phyloP scores from a whole-genome alignment of 2,888 invertebrate genomes.

The Pheosia tremula region DNA sequence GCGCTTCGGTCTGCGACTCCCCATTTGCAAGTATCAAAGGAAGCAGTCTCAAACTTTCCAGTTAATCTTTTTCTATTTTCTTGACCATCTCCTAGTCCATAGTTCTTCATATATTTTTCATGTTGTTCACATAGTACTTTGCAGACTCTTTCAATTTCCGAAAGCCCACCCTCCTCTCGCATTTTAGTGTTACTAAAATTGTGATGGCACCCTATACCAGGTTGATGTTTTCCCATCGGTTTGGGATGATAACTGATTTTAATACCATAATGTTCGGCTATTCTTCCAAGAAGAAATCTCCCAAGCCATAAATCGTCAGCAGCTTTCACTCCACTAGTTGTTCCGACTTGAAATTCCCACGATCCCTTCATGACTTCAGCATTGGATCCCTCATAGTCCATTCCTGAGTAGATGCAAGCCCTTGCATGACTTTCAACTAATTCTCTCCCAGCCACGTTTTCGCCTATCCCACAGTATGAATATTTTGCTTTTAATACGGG shows the following conservation, averaged over 20 bases:
- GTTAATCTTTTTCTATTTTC: constrained; percentile 98
- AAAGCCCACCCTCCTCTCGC: constrained; percentile 89
- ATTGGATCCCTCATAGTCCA: constrained; percentile 96
- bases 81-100: constrained; percentile 94
- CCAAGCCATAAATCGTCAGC: constrained; percentile 95
- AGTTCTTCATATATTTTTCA: constrained; percentile 92
- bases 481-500: constrained; percentile 92
- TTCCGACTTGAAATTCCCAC: constrained; percentile 97
- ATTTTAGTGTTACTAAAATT: constrained; percentile 95
- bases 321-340: constrained; percentile 92
- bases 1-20: constrained; percentile 96
- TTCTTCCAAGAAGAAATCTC: constrained; percentile 91
- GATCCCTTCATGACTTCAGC: constrained; percentile 99
- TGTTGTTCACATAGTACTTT: constrained; percentile 83
- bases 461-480: constrained; percentile 96
- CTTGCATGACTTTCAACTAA: constrained; percentile 94
- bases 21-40: constrained; percentile 94
- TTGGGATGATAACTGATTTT: constrained; percentile 89
- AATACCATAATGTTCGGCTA: constrained; percentile 94
- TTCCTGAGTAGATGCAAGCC: constrained; percentile 95
- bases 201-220: constrained; percentile 94
- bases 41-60: constrained; percentile 97
- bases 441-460: constrained; percentile 96
- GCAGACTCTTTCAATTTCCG: constrained; percentile 95
- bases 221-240: constrained; percentile 92